Base-by-base conservation (phyloP, 2,888 invertebrate genomes). In the Tryphoninae sp. region DNA sequence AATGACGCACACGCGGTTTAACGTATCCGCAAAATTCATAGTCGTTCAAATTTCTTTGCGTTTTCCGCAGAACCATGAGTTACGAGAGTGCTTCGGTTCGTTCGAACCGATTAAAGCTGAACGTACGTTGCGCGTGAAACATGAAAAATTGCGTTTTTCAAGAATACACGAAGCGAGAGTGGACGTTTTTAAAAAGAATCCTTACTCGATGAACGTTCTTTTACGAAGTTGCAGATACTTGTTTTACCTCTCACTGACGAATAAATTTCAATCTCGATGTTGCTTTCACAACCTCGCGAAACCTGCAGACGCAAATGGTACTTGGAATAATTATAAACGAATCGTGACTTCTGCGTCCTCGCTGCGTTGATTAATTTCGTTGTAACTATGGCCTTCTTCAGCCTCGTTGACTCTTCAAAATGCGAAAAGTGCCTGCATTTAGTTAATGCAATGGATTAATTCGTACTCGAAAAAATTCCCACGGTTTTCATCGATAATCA, bases 301-400 rank as follows among this genome's bases (percentile, higher is more conserved):
- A n/a, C 42, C 40, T 33, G 13, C 7, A n/a, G 45, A 53, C 49
- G 33, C 59, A 61, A 59, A 59, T 51, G 22, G 51, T 9, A 65
- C 73, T 73, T 19, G 23, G 42, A 73, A 40, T 73, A 67, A 73
- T 73, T 65, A 73, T 19, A 61, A 78, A 11, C 49, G 65, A 49
- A 40, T 22, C 53, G 23, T 51, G 53, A 61, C 19, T 45, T 55
- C n/a, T 62, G 42, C 45, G 13, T 42, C 13, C 62, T 22, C 3
- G 59, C 59, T 6, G 33, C 33, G 33, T 33, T 45, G 45, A 45
- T 45, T 45, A 45, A 45, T 11, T 72, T 61, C 6, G n/a, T 55
- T 6, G 8, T 16, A 55, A n/a, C 16, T 55, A 13, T 6, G 2
- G 2, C 55, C 8, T 55, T 55, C 7, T 0, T 8, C n/a, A 55